Base-by-base conservation (phyloP, 2,113 vertebrate species). In the Rynchops niger region DNA sequence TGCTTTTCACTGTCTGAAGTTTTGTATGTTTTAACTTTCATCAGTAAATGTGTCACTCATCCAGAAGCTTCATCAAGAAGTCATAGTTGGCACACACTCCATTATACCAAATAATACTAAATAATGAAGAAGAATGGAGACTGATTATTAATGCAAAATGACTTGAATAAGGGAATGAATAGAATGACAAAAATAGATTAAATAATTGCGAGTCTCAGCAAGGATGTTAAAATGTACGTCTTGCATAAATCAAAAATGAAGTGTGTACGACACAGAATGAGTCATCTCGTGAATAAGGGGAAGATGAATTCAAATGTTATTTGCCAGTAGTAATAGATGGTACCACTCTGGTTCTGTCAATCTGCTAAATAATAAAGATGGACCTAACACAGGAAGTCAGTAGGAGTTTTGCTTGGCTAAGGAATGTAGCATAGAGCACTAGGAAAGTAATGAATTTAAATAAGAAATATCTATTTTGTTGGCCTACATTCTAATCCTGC, bases 171-270 rank as follows among this genome's bases (percentile, higher is more conserved):
- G 83, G 30, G 6, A 95, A 91, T 92, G 87, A 97, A 97, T 96
- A 97, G 97, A 86, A 38, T 85, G 83, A 66, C 92, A 94, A 97
- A 98, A 98, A 98, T 98, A 98, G 97, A 95, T 95, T 96, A 97
- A 97, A 97, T 98, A 98, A 98, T 93, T 97, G 95, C 20, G 94
- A 97, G 93, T 95, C 95, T 97, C 88, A 96, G 77, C 97, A 96
- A 98, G 95, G 95, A 94, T 92, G 95, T 95, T 98, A 86, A 90
- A 84, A 98, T 70, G 63, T 97, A 97, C 11, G 0, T 95, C 96
- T 97, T 97, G 95, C 95, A 96, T 98, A 97, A 98, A 97, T 98
- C 93, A 97, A 96, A 98, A 97, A 96, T 96, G 97, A 98, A 98
- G 93, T 97, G 92, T 97, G 76, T 97, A 95, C 85, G 92, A 96